Conservation (phyloP, 2,888 invertebrate genomes). For the Galerucella calmariensis region DNA sequence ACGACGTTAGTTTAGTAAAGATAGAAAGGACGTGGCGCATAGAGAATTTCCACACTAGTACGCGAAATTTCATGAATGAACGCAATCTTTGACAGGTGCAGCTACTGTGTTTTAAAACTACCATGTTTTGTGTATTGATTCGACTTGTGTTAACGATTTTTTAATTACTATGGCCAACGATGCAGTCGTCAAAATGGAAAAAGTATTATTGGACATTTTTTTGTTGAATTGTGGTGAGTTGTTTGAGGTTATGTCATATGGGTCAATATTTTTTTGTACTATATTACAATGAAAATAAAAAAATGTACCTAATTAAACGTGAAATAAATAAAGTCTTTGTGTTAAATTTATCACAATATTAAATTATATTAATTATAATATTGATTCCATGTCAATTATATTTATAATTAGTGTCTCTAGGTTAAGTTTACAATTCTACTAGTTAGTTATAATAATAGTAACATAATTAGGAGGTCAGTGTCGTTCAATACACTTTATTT, state of each 20-base stretch:
- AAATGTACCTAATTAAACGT: not conserved
- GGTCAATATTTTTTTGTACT: constrained; percentile 35
- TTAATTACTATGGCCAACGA: constrained; percentile 45
- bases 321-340: not conserved
- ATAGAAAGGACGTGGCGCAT: not conserved
- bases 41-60: not conserved
- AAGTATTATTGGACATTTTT: constrained; percentile 75
- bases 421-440: not conserved
- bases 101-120: constrained; percentile 14
- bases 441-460: constrained; percentile 2
- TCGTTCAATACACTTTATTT: constrained; percentile 1
- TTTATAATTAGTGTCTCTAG: not conserved
- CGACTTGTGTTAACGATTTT: constrained; percentile 4
- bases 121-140: constrained; percentile 13
- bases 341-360: not conserved
- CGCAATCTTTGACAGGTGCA: constrained; percentile 22
- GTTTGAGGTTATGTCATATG: constrained; percentile 58
- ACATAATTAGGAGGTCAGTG: constrained; percentile 1
- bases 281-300: constrained; percentile 1
- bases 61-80: constrained; percentile 28
- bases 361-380: not conserved
- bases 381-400: not conserved
- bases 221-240: constrained; percentile 73
- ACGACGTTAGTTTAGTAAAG: not conserved
- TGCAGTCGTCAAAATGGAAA: constrained; percentile 65